Conservation (phyloP, 2,797 vertebrate species). For the Hemibagrus guttatus region DNA sequence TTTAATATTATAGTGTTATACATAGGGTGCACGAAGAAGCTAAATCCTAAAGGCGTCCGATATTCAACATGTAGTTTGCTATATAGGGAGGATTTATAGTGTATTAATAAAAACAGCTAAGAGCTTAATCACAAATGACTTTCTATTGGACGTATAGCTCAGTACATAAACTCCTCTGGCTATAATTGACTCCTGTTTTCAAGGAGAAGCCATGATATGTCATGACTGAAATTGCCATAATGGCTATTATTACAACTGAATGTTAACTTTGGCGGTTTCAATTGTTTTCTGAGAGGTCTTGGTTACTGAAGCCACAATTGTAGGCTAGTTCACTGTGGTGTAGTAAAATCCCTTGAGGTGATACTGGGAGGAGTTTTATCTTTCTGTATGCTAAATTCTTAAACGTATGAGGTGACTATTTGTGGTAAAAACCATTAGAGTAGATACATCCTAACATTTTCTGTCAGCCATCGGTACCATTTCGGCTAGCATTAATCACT, state of each 20-base stretch:
- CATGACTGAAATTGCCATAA: neutral
- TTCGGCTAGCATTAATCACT: neutral
- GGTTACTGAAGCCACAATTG: constrained; percentile 22
- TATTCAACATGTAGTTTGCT: neutral
- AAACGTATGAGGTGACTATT: neutral
- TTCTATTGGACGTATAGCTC: neutral
- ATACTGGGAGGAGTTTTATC: neutral
- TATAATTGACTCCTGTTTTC: neutral
- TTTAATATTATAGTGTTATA: neutral
- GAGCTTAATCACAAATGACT: neutral
- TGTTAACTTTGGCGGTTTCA: constrained; percentile 3
- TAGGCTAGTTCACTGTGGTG: constrained; percentile 18
- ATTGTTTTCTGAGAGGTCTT: constrained; percentile 31
- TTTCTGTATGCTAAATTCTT: constrained; percentile 18
- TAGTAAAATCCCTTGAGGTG: constrained; percentile 1
- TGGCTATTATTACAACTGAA: constrained; percentile 18
- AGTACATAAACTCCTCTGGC: neutral
- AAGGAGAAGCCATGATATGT: neutral
- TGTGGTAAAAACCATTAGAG: constrained; percentile 4
- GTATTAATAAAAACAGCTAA: neutral
- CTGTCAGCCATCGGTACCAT: neutral
- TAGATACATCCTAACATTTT: neutral
- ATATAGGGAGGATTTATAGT: neutral
- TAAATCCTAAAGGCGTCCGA: neutral
- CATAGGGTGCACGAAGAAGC: no score